These are phyloP conservation scores for Syndactyla subalaris DNA, from an alignment of 2,797 vertebrate species.

Conservation along the genomic window DNA sequence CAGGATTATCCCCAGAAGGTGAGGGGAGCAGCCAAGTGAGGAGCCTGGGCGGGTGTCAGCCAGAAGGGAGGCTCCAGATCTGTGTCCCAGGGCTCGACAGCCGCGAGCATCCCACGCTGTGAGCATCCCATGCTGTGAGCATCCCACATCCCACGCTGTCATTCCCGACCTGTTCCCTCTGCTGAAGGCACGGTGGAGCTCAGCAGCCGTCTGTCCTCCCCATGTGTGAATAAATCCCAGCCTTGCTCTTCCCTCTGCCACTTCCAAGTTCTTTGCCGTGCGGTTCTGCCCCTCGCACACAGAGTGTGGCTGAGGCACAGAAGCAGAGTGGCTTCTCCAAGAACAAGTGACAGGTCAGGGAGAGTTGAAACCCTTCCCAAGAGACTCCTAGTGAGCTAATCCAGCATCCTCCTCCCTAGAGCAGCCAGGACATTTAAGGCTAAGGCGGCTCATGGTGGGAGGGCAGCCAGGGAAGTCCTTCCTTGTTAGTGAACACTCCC, in stretches of 20 bases:
- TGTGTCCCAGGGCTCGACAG: not conserved
- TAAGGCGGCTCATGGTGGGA: not conserved
- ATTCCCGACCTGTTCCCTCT: not conserved
- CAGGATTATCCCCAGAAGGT: accelerated
- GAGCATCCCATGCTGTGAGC: not conserved
- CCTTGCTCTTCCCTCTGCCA: not conserved
- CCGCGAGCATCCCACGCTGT: not conserved
- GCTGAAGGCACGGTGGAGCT: not conserved
- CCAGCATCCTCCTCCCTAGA: constrained; percentile 5
- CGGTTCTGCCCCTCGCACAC: not conserved
- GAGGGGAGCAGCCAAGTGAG: not conserved
- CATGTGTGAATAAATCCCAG: not conserved
- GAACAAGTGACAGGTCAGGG: constrained; percentile 12
- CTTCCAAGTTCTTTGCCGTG: not conserved
- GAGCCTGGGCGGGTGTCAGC: not conserved
- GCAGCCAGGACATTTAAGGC: constrained; percentile 38
- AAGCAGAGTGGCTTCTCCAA: accelerated
- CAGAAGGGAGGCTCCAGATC: not conserved
- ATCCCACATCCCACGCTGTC: not conserved
- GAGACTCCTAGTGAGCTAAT: constrained; percentile 33
- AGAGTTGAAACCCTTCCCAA: constrained; percentile 43
- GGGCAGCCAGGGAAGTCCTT: constrained; percentile 38
- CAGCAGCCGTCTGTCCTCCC: not conserved
- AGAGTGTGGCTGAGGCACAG: not conserved
- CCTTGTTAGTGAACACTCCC: not conserved